These are phyloP conservation scores for Tetrao urogallus DNA, from an alignment of 2,113 vertebrate genomes.

Conservation along the genomic window DNA sequence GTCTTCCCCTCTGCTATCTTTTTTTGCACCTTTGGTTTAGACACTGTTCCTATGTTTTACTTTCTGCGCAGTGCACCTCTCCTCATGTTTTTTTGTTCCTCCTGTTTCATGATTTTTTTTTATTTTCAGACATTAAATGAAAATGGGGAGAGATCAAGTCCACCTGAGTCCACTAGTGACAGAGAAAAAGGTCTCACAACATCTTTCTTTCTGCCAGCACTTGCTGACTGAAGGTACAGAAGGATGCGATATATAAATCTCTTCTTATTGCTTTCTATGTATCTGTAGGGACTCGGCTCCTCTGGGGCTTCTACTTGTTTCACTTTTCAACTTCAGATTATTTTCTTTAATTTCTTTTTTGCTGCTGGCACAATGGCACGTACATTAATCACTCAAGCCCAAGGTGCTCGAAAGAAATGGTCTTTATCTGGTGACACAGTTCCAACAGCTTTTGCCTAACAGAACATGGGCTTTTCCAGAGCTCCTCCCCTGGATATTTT, in stretches of 20 bases:
- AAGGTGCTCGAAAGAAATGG: neutral
- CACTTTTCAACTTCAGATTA: neutral
- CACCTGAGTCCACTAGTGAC: neutral
- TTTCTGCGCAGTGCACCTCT: neutral
- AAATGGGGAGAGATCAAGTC: neutral
- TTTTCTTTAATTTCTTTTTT: constrained; percentile 28
- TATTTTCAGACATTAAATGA: neutral
- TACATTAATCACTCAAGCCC: neutral
- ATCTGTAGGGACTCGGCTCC: neutral
- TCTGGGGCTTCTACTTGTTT: neutral
- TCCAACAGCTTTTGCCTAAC: neutral
- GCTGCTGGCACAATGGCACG: neutral
- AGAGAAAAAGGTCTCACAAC: neutral
- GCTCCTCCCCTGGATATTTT: neutral
- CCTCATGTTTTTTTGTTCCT: neutral
- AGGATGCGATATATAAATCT: neutral
- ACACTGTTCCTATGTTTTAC: neutral
- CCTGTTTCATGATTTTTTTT: neutral
- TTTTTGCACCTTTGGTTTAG: neutral
- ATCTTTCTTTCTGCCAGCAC: neutral
- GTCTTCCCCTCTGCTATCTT: neutral
- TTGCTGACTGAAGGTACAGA: neutral
- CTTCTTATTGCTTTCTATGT: neutral
- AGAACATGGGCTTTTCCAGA: neutral
- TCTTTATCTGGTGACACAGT: neutral